Base-by-base conservation (phyloP, 2,113 vertebrate species). In the Platanista minor region DNA sequence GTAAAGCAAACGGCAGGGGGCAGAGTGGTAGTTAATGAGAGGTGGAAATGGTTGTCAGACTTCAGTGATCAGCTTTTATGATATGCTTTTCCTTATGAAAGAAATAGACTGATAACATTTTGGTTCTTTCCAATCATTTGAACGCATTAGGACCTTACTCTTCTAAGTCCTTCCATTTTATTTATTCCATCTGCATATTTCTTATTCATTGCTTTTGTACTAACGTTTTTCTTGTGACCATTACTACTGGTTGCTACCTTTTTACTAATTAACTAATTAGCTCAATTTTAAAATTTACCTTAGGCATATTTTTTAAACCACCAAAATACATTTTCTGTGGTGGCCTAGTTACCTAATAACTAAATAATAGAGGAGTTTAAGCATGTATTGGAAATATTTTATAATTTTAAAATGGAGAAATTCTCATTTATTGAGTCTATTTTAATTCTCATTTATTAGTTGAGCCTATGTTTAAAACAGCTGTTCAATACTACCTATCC, bases 1-100 rank as follows among this genome's bases (percentile, higher is more conserved):
- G 64, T 59, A 97, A 84, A 96, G 95, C 95, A 94, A 97, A 96
- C 95, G 67, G 39, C 95, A 95, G 96, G 15, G 92, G 71, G 90
- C 62, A 7, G 77, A 1, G 1, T 90, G 86, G 93, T 86, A 0
- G 77, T 94, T 96, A 84, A 18, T 49, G 94, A 96, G 88, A 97
- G 75, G 31, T 14, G 18, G 95, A 95, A 87, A 90, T 62, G 92
- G 95, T 93, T 93, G 88, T 87, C 95, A 97, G 94, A 62, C 95
- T 67, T 62, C 57, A 23, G 20, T 27, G 88, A 85, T 67, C 27
- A 27, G 27, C 36, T 90, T 88, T 69, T 20, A 87, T 59, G 90
- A 49, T 14, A 39, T 93, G 95, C 87, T 97, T 98, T 97, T 90
- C 59, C 0, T n/a, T 57, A 69, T 46, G 94, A 49, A 81, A 96